A percentile compares a stretch with the other conserved stretches of the same genome.
Evolutionary conservation across 2,797 vertebrate genomes (phyloP).

Genomic region (Brachyalestes nurse): DNA sequence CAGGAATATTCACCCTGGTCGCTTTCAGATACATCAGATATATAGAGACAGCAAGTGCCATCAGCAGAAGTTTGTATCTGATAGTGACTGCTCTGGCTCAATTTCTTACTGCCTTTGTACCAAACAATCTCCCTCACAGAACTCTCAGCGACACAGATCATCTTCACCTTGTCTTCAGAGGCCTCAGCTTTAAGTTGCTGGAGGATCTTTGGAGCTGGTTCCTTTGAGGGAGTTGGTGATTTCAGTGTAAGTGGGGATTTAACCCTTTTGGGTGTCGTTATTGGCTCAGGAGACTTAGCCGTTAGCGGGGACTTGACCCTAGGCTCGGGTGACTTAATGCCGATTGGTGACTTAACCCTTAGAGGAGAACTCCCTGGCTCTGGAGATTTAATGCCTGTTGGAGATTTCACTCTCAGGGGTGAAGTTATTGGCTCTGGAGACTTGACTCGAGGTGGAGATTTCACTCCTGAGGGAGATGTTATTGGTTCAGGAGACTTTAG

Average conservation of each 20-base stretch:
- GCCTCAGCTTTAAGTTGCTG: slow-evolving; percentile 86
- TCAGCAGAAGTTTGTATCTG: slow-evolving; percentile 88
- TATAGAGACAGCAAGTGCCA: slow-evolving; percentile 90
- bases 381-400: slow-evolving; percentile 84
- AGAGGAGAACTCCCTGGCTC: slow-evolving; percentile 79
- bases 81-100: slow-evolving; percentile 87
- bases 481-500: slow-evolving; percentile 60
- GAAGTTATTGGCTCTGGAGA: slow-evolving; percentile 77
- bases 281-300: slow-evolving; percentile 76
- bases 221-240: slow-evolving; percentile 77
- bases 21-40: slow-evolving; percentile 85
- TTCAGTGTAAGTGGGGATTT: slow-evolving; percentile 84
- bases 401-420: slow-evolving; percentile 75
- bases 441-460: slow-evolving; percentile 77
- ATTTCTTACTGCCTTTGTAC: slow-evolving; percentile 89
- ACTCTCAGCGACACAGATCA: slow-evolving; percentile 90
- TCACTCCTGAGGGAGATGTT: slow-evolving; percentile 79
- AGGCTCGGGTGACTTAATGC: slow-evolving; percentile 86
- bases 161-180: slow-evolving; percentile 83
- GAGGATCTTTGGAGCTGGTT: slow-evolving; percentile 74
- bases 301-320: slow-evolving; percentile 77
- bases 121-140: slow-evolving; percentile 88
- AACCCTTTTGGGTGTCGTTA: slow-evolving; percentile 85
- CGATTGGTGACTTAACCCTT: slow-evolving; percentile 77
- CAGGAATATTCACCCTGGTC: slow-evolving; percentile 95